Evolutionary conservation across 1,140 invertebrate species (phyloP).

Genomic region (Sitobion miscanthi): DNA sequence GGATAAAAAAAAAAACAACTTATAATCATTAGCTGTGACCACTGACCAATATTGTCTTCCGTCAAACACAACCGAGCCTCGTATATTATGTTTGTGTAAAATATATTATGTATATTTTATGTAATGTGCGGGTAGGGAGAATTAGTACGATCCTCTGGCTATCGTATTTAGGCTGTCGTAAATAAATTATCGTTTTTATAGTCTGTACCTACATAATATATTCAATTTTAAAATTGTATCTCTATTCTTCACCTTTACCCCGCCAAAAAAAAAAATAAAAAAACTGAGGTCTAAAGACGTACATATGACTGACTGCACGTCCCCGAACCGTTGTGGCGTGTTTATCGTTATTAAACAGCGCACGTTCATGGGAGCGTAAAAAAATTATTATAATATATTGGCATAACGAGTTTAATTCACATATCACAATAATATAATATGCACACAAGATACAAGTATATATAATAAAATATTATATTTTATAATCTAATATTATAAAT

Average conservation of each 20-base stretch:
- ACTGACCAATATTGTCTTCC: neutral
- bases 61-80: neutral
- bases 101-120: neutral
- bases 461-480: neutral
- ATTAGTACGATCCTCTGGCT: neutral
- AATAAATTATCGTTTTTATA: neutral
- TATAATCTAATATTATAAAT: neutral
- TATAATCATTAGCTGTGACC: too few species aligned
- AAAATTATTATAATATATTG: neutral
- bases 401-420: neutral
- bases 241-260: too few species aligned
- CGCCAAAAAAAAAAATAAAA: neutral
- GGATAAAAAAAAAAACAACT: too few species aligned
- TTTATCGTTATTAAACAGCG: slow-evolving; percentile 3
- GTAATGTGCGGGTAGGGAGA: neutral
- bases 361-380: neutral
- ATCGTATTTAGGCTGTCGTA: neutral
- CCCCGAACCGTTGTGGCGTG: neutral
- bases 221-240: neutral
- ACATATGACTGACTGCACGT: neutral
- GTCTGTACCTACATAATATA: neutral
- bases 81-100: neutral
- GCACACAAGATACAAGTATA: neutral
- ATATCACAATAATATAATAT: neutral
- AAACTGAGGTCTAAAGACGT: neutral